Evolutionary conservation across 2,888 invertebrate genomes (phyloP), one percentile per base, ranked within the genome.

Genomic region (Noctuana brunneofusca): DNA sequence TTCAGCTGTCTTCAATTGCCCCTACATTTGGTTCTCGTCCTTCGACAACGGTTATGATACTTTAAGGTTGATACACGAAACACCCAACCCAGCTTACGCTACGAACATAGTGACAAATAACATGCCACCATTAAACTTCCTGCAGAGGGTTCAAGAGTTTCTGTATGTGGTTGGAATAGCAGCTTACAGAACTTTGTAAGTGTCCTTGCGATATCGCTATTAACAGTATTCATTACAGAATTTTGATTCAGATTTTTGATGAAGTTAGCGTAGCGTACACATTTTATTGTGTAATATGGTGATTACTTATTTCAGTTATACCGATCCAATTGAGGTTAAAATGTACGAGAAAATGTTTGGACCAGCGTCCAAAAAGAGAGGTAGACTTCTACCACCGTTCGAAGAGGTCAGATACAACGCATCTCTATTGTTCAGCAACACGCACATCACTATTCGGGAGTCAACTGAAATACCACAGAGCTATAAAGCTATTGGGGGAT

Each of bases 401-500:
- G 53, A 74, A 2, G 79, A 77, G 0, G 57, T 78, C 5, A 69
- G 68, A 22, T 74, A 72, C 64, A 82, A 82, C 32, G 78, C 70
- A 0, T 81, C 83, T 0, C 59, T 84, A 27, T 60, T 80, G 20
- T 65, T 84, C 9, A 79, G 75, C 3, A 83, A 84, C 59, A 76
- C 84, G 0, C 78, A 83, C 53, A 71, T 79, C 0, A 79, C 82
- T 0, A 56, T 77, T 3, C 75, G 80, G 3, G 60, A 52, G 8
- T 64, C 78, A 2, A 58, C 64, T 1, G 71, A 5, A 4, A 32
- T 81, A 11, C 84, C 83, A 1, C 79, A 76, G 57, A 76, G 64
- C 35, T 83, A 78, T 57, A 81, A 76, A 48, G 53, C 70, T 5
- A 64, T 83, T 18, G 80, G 74, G 27, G 83, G 84, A 8, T 83